These are phyloP conservation scores for Rhabdomys dilectus DNA, from an alignment of 2,113 vertebrate genomes.

Conservation along the genomic window DNA sequence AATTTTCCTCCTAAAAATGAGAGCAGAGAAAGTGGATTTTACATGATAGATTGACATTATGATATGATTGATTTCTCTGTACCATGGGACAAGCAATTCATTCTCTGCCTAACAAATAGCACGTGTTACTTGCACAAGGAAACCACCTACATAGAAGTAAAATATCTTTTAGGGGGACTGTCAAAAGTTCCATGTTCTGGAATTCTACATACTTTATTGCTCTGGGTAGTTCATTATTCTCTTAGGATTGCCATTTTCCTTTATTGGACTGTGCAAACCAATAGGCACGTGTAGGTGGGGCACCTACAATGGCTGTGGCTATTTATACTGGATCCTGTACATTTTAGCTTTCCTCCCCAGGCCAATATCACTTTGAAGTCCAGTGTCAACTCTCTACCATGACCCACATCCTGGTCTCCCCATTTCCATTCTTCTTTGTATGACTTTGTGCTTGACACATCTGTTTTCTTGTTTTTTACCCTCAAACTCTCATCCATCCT, in stretches of 20 bases:
- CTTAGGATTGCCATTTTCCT: conserved; percentile 19
- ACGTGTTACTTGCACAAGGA: conserved; percentile 69
- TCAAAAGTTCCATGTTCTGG: conserved; percentile 22
- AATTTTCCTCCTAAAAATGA: conserved; percentile 28
- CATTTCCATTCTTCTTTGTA: conserved; percentile 48
- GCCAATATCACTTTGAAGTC: fast-evolving
- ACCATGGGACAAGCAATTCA: conserved; percentile 53
- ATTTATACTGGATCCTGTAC: background rate
- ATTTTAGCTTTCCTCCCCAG: background rate
- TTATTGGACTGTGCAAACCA: background rate
- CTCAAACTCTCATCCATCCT: background rate
- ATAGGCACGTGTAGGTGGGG: background rate
- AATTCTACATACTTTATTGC: conserved; percentile 63
- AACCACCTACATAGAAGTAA: conserved; percentile 74
- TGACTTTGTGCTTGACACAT: background rate
- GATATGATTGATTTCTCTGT: conserved; percentile 64
- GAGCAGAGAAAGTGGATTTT: conserved; percentile 27
- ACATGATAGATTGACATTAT: conserved; percentile 37
- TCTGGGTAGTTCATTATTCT: conserved; percentile 41
- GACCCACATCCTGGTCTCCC: conserved; percentile 62
- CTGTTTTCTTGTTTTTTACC: background rate
- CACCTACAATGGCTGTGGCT: background rate
- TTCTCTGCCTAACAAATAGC: conserved; percentile 75
- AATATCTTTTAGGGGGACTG: conserved; percentile 45
- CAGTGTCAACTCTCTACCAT: background rate